Evolutionary conservation across 2,797 vertebrate genomes (phyloP).

Genomic region (Heteromormyrus szaboi): DNA sequence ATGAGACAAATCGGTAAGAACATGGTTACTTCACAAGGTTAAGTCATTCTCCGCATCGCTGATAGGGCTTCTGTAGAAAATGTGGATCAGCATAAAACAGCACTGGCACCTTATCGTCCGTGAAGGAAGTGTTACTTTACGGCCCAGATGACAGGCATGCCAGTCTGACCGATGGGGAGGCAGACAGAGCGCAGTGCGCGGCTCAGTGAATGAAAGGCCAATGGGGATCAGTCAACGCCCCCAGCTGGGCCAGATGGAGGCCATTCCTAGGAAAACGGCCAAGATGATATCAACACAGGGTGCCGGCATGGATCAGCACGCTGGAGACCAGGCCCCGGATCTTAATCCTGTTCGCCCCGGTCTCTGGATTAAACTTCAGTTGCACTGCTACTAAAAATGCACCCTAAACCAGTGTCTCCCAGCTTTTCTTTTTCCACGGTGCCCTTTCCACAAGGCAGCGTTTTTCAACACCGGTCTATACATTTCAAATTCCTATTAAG

Average conservation of each 20-base stretch:
- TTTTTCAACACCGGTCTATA: background rate
- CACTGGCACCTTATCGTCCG: background rate
- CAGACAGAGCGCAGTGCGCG: background rate
- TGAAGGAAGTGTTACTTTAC: background rate
- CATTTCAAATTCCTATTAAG: background rate
- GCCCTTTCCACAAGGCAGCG: background rate
- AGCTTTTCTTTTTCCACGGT: background rate
- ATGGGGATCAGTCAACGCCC: background rate
- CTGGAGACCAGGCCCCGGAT: background rate
- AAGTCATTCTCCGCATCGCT: background rate
- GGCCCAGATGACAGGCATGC: background rate
- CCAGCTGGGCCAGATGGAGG: background rate
- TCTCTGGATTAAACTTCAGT: background rate
- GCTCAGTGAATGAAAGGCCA: background rate
- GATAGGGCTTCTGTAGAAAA: background rate
- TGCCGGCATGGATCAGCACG: background rate
- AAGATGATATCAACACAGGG: conserved; percentile 2
- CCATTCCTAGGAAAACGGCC: background rate
- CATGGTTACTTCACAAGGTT: background rate
- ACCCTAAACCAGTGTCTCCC: background rate
- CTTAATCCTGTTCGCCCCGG: background rate
- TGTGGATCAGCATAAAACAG: background rate
- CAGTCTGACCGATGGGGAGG: background rate
- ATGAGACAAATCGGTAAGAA: background rate
- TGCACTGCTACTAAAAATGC: background rate